Evolutionary conservation across 1,140 invertebrate genomes (phyloP).

Genomic region (Antheraea pernyi): DNA sequence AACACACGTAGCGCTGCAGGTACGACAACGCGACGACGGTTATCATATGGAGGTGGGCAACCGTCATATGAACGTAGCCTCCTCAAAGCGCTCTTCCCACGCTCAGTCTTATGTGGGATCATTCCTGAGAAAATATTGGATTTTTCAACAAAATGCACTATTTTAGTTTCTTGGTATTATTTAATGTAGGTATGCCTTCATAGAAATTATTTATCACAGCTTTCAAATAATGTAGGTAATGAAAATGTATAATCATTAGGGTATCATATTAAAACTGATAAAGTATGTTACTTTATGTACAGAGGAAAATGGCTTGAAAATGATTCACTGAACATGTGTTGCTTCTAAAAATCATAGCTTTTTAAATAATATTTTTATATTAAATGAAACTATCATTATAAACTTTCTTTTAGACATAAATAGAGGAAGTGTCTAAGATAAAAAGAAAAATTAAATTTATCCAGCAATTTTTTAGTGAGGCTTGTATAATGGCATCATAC

Average conservation of each 20-base stretch:
- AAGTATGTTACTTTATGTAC: no score
- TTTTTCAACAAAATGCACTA: slow-evolving; percentile 2
- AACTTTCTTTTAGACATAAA: no score
- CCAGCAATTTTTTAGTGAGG: no score
- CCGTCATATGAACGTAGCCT: slow-evolving; percentile 98
- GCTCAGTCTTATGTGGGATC: slow-evolving; percentile 98
- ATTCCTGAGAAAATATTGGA: slow-evolving; percentile 85
- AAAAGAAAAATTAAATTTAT: no score
- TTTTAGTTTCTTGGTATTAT: neutral
- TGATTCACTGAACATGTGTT: no score
- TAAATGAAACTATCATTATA: no score
- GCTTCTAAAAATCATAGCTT: no score
- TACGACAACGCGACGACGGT: slow-evolving; percentile 95
- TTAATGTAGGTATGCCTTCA: slow-evolving; percentile 7
- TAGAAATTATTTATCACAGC: no score
- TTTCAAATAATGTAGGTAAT: slow-evolving; percentile 89
- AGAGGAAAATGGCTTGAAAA: no score
- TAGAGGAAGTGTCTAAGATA: no score
- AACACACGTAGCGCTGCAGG: slow-evolving; percentile 97
- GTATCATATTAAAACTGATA: neutral
- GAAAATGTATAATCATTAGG: slow-evolving; percentile 72
- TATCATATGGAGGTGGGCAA: slow-evolving; percentile 96
- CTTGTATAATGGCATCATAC: no score
- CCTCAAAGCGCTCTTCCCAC: slow-evolving; percentile 95
- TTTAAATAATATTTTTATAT: no score